Conservation (phyloP, 2,888 invertebrate species). For the Chromoteleia sp. region DNA sequence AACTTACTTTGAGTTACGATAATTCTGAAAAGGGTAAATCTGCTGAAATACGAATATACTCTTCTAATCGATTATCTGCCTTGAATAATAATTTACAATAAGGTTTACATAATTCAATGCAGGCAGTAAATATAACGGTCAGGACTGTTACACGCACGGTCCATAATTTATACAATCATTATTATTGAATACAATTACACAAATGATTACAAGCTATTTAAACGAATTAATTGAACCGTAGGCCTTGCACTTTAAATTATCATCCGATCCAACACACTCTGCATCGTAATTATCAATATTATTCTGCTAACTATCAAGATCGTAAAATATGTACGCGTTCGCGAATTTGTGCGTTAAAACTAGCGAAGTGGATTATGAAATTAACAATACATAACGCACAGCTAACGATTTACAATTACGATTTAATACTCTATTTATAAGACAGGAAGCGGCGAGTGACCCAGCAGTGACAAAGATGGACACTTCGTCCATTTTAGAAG, state of each 20-base stretch:
- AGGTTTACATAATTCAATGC: no score
- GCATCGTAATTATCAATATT: slow-evolving; percentile 13
- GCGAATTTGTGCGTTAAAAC: slow-evolving; percentile 1
- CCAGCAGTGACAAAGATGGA: no score
- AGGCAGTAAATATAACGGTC: neutral
- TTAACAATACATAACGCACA: slow-evolving; percentile 2
- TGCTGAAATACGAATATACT: no score
- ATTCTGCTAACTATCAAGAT: neutral
- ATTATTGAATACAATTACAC: neutral
- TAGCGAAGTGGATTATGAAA: slow-evolving; percentile 21
- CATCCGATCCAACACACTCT: neutral
- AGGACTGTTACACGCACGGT: neutral
- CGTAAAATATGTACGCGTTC: neutral
- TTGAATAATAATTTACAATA: no score
- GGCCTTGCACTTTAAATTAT: slow-evolving; percentile 19
- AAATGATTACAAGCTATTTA: neutral
- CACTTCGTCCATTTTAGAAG: no score
- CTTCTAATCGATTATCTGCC: no score
- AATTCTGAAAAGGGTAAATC: no score
- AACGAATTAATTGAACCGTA: slow-evolving; percentile 12
- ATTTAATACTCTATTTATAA: slow-evolving; percentile 7
- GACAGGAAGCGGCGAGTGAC: no score
- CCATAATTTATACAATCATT: neutral
- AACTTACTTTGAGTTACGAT: no score
- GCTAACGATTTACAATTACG: slow-evolving; percentile 13